These are phyloP conservation scores for Lissonota sp. DNA, from an alignment of 2,888 invertebrate genomes.

Conservation along the genomic window DNA sequence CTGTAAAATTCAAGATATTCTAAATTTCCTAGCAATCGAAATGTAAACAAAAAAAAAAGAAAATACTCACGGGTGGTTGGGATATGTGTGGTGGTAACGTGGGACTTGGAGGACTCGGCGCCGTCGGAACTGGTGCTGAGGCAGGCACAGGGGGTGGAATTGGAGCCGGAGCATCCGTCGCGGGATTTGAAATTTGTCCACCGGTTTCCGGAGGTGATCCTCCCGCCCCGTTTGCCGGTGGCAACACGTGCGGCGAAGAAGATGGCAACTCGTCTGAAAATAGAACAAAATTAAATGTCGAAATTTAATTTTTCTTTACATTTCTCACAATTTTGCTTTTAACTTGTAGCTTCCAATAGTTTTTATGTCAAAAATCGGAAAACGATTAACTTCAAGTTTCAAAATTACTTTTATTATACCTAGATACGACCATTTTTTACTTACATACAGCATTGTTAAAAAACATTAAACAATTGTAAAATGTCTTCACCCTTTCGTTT, in stretches of 20 bases:
- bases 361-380: too few species aligned
- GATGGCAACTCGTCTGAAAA: slow-evolving; percentile 83
- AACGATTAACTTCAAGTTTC: too few species aligned
- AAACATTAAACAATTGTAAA: too few species aligned
- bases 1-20: background rate
- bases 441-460: too few species aligned
- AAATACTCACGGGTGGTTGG: slow-evolving; percentile 82
- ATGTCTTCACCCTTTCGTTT: too few species aligned
- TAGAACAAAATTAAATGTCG: slow-evolving; percentile 29
- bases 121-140: slow-evolving; percentile 87
- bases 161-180: slow-evolving; percentile 87
- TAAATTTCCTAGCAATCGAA: background rate
- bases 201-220: slow-evolving; percentile 83
- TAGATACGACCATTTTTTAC: too few species aligned
- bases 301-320: slow-evolving; percentile 38
- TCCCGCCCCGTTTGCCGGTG: slow-evolving; percentile 82
- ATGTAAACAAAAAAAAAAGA: slow-evolving; percentile 5
- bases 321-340: slow-evolving; percentile 17
- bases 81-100: slow-evolving; percentile 84
- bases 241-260: slow-evolving; percentile 82
- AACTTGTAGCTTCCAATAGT: too few species aligned
- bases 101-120: slow-evolving; percentile 88
- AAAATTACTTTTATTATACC: too few species aligned
- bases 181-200: slow-evolving; percentile 84
- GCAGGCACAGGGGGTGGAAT: slow-evolving; percentile 90